These are phyloP conservation scores for Xiphydria camelus DNA, from an alignment of 2,888 invertebrate genomes.

Conservation along the genomic window DNA sequence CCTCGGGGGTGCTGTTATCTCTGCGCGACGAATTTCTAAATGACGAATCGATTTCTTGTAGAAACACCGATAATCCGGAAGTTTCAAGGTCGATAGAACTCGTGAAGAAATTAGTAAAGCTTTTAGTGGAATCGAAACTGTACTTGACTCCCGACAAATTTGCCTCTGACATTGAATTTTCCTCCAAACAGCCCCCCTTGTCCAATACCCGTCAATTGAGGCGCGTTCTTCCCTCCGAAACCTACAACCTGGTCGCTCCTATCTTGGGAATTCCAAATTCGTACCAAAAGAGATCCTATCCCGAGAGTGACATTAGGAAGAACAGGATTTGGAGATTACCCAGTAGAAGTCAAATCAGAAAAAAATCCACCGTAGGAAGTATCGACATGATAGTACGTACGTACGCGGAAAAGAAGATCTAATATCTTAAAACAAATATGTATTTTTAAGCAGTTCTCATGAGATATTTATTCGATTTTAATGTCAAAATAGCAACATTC, in stretches of 20 bases:
- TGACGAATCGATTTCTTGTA: constrained; percentile 5
- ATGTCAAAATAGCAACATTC: no score
- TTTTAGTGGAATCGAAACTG: constrained; percentile 43
- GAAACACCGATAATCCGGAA: background rate
- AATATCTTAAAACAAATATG: no score
- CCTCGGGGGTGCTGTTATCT: constrained; percentile 25
- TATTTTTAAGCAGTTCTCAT: no score
- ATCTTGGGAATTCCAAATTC: constrained; percentile 40
- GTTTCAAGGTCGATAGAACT: constrained; percentile 24
- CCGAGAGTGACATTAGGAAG: no score
- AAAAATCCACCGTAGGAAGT: constrained; percentile 2
- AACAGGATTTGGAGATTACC: no score
- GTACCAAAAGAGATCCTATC: constrained; percentile 14
- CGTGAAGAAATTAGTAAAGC: constrained; percentile 35
- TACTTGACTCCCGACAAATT: constrained; percentile 36
- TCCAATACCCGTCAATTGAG: constrained; percentile 39
- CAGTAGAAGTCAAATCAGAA: background rate
- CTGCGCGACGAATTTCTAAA: constrained; percentile 35
- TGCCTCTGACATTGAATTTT: constrained; percentile 38
- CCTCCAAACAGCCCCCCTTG: constrained; percentile 40
- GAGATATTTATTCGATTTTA: no score
- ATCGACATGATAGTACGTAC: constrained; percentile 28
- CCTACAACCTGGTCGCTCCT: constrained; percentile 44
- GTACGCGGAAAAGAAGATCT: no score
- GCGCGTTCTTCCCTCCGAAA: constrained; percentile 35